Conservation (phyloP, 2,113 vertebrate species). For the Falco punctatus region DNA sequence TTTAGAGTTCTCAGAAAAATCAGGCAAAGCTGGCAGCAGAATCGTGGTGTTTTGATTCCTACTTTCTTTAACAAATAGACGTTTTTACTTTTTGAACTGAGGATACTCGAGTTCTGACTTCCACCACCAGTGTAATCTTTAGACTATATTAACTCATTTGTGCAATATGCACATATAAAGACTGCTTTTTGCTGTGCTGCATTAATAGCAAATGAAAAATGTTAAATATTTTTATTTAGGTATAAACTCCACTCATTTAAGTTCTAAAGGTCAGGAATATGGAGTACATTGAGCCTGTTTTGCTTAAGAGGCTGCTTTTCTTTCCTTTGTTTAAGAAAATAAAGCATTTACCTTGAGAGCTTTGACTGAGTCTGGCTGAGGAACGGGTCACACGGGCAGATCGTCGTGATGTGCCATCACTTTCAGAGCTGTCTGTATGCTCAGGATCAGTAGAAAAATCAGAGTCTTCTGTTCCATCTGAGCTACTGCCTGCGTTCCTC, state of each 20-base stretch:
- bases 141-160: background rate
- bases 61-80: no score
- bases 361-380: conserved; percentile 93
- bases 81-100: background rate
- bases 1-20: background rate
- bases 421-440: conserved; percentile 96
- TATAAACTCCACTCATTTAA: background rate
- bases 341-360: conserved; percentile 87
- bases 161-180: background rate
- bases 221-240: background rate
- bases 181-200: background rate
- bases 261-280: background rate
- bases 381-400: conserved; percentile 94
- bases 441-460: conserved; percentile 96
- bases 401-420: conserved; percentile 86
- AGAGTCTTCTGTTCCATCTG: conserved; percentile 96
- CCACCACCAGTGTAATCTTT: background rate
- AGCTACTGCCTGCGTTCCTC: conserved; percentile 96
- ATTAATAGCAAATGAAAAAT: background rate
- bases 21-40: background rate
- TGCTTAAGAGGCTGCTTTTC: background rate
- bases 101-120: background rate
- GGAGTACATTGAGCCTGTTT: background rate
- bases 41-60: background rate
- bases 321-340: background rate